Conservation (phyloP, 2,888 invertebrate species). For the Lepidocyrtoides sp. region DNA sequence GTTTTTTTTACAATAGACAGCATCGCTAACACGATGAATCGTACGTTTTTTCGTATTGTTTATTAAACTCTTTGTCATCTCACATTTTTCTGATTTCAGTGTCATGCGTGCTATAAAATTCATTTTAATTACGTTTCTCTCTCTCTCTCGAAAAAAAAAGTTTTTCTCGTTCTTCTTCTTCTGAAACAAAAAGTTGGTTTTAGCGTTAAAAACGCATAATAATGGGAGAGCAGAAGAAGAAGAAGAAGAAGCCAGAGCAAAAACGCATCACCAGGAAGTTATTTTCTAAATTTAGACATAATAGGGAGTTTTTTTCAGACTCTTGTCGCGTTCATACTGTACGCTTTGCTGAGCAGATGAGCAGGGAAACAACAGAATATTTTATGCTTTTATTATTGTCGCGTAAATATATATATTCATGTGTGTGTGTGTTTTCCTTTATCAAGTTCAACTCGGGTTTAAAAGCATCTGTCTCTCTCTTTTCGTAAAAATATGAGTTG, state of each 20-base stretch:
- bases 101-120: background rate
- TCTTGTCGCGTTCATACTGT: conserved; percentile 16
- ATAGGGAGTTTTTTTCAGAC: conserved; percentile 1
- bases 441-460: no score
- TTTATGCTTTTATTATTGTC: background rate
- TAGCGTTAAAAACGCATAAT: no score
- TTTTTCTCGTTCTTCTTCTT: background rate
- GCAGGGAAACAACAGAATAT: background rate
- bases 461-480: no score
- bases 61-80: background rate
- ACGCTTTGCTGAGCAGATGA: conserved; percentile 8
- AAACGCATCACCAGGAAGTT: conserved; percentile 66
- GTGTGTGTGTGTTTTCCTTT: no score
- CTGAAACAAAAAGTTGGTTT: background rate
- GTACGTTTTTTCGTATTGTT: background rate
- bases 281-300: conserved; percentile 75
- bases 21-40: background rate
- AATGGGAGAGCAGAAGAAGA: background rate
- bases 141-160: no score
- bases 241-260: no score
- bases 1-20: background rate
- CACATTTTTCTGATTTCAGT: background rate
- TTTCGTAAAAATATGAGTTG: no score
- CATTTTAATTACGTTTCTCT: no score
- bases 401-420: no score